Percentiles rank a stretch among this genome's conserved stretches.
phyloP scores from a whole-genome alignment of 2,888 invertebrate species.

The Acleris literana region DNA sequence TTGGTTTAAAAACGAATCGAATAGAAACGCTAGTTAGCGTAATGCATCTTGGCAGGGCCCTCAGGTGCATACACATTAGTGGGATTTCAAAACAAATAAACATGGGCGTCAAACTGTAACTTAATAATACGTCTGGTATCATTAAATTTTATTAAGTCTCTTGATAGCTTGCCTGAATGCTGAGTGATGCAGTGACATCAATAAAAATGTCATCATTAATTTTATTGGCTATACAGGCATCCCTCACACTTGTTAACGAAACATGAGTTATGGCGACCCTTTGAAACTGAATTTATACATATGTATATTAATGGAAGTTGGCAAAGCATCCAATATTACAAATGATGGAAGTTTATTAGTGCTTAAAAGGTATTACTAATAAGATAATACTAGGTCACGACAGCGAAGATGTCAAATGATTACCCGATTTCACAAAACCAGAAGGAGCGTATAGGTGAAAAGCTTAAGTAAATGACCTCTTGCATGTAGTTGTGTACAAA shows the following conservation, averaged over 20 bases:
- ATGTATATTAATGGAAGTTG: slow-evolving; percentile 16
- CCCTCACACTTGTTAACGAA: slow-evolving; percentile 26
- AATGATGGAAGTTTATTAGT: background rate
- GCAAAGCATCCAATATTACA: slow-evolving; percentile 3
- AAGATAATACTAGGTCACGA: too few species aligned
- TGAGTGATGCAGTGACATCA: slow-evolving; percentile 47
- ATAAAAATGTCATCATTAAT: slow-evolving; percentile 40
- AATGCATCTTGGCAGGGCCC: too few species aligned
- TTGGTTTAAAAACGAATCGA: too few species aligned
- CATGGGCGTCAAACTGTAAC: background rate
- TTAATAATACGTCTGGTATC: slow-evolving; percentile 37
- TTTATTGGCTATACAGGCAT: slow-evolving; percentile 32
- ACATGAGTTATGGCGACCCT: slow-evolving; percentile 31
- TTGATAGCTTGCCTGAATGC: slow-evolving; percentile 38
- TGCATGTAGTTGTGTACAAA: too few species aligned
- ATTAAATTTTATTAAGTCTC: slow-evolving; percentile 44
- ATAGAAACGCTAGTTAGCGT: too few species aligned
- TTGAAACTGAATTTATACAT: slow-evolving; percentile 6
- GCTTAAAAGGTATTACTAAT: too few species aligned
- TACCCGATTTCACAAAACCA: too few species aligned
- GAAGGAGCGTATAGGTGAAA: too few species aligned
- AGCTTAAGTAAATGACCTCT: too few species aligned
- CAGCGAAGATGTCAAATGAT: too few species aligned
- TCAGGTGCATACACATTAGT: too few species aligned
- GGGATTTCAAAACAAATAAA: too few species aligned